A percentile compares a stretch with the other conserved stretches of the same genome.
Evolutionary conservation across 2,888 invertebrate genomes (phyloP).

Genomic region (Diploptera punctata): DNA sequence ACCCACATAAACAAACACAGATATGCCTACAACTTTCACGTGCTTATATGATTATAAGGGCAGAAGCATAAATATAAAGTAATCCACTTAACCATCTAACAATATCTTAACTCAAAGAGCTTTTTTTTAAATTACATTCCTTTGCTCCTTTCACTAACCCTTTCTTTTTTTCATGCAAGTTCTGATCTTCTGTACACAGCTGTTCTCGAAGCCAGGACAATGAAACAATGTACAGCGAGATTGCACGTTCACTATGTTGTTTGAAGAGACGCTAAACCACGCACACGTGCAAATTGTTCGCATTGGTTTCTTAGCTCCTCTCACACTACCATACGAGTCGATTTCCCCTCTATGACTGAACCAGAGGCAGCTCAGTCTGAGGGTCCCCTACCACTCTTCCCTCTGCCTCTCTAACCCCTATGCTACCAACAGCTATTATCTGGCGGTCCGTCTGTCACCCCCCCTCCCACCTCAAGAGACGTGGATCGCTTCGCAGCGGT

Average conservation of each 20-base stretch:
- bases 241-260: background rate
- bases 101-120: too few relatives aligned
- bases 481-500: conserved; percentile 24
- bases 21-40: too few relatives aligned
- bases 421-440: conserved; percentile 34
- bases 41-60: too few relatives aligned
- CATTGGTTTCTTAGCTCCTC: background rate
- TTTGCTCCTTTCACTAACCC: conserved; percentile 5
- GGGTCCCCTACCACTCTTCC: background rate
- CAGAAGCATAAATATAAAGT: too few relatives aligned
- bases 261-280: background rate
- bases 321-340: background rate
- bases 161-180: background rate
- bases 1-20: background rate
- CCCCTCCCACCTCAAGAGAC: background rate
- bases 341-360: conserved; percentile 14
- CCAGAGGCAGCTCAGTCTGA: conserved; percentile 5
- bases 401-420: background rate
- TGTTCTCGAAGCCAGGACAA: background rate
- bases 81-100: too few relatives aligned
- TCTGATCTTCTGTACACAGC: too few relatives aligned
- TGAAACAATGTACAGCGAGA: background rate
- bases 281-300: background rate
- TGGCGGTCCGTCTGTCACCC: conserved; percentile 27
- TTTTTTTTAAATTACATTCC: too few relatives aligned